These are phyloP conservation scores for Panulirus ornatus DNA, from an alignment of 1,140 invertebrate species.

Conservation along the genomic window DNA sequence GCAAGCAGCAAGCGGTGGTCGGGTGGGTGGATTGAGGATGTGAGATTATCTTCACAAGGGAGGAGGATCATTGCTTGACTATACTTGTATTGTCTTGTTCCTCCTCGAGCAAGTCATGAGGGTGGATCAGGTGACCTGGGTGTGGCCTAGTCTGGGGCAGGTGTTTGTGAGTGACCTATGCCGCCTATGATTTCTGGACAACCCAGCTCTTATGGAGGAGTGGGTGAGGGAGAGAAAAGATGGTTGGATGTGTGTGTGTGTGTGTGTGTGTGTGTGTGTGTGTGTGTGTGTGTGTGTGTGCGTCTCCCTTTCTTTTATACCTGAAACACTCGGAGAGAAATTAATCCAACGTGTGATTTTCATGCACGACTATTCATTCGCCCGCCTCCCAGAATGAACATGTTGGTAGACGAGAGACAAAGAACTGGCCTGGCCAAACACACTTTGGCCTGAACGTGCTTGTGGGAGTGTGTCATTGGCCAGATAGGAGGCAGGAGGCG, in stretches of 20 bases:
- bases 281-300: conserved; percentile 34
- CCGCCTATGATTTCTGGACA: no score
- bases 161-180: conserved; percentile 23
- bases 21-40: no score
- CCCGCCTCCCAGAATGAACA: no score
- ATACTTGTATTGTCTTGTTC: conserved; percentile 29
- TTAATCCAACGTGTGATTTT: no score
- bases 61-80: neutral
- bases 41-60: no score
- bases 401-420: no score
- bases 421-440: no score
- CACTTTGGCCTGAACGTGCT: neutral
- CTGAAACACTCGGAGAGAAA: no score
- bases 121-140: conserved; percentile 11
- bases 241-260: conserved; percentile 38
- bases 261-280: conserved; percentile 27
- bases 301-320: neutral
- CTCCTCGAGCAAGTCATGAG: conserved; percentile 49
- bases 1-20: no score
- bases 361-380: no score
- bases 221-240: no score
- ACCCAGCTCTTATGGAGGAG: no score
- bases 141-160: neutral
- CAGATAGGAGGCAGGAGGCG: neutral
- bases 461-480: conserved; percentile 10